Evolutionary conservation across 2,113 vertebrate species (phyloP).

Genomic region (Craseonycteris thonglongyai): DNA sequence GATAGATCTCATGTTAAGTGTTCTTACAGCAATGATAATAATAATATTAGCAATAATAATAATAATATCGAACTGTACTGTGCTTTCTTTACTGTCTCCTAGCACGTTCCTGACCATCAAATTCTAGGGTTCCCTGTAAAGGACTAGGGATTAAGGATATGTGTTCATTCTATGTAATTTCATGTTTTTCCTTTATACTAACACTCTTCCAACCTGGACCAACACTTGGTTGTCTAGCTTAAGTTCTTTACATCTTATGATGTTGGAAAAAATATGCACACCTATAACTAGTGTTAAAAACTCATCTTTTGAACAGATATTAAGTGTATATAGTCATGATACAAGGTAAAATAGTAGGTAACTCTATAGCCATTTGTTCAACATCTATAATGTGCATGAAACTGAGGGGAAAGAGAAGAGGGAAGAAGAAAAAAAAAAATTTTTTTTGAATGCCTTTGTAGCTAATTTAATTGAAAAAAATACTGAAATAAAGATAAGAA

Average conservation of each 20-base stretch:
- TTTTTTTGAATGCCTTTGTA: not conserved
- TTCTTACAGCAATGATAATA: not conserved
- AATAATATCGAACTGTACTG: too few relatives aligned
- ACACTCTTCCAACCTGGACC: not conserved
- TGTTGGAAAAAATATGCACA: not conserved
- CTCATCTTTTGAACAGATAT: not conserved
- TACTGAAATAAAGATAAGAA: not conserved
- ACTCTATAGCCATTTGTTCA: not conserved
- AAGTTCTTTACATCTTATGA: not conserved
- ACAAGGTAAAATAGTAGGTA: not conserved
- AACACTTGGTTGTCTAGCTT: not conserved
- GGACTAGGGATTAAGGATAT: not conserved
- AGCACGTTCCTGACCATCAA: not conserved
- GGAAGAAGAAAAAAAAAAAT: not conserved
- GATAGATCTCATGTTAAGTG: not conserved
- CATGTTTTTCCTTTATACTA: not conserved
- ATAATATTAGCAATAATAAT: not conserved
- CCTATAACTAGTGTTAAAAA: not conserved
- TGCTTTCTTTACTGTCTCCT: not conserved
- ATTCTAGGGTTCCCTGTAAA: not conserved
- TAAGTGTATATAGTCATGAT: not conserved
- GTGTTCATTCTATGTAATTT: not conserved
- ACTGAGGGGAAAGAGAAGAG: rapidly evolving
- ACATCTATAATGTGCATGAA: not conserved
- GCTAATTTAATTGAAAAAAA: not conserved